Evolutionary conservation across 2,797 vertebrate genomes (phyloP), one percentile per base, ranked within the genome.

Genomic region (Oophaga sylvatica): DNA sequence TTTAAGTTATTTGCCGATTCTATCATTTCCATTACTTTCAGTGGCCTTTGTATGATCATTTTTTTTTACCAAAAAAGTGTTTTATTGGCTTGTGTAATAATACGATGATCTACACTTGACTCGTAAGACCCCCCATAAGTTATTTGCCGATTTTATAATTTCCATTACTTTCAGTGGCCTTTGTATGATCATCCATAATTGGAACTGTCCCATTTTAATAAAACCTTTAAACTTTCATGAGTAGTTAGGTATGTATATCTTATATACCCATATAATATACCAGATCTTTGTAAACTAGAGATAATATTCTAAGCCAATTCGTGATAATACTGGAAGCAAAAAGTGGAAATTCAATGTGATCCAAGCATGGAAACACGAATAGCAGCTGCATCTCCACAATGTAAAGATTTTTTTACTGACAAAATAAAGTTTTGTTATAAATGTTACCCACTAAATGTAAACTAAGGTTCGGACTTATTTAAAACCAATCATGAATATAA

Each of bases 401-500:
- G 2, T 20, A 29, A 11, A 11, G 57, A 12, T 57, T 35, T 57
- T 35, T 35, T 35, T 19, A 10, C 29, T 3, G 11, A 35, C n/a
- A 35, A 35, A 31, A 80, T 62, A 60, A 80, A 19, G 9, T 60
- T 60, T 35, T 35, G 22, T 19, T 4, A 11, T 26, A 80, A 60
- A 20, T 35, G 15, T 60, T 79, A 26, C 8, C 20, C 26, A 16
- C 56, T 10, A 31, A 59, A 79, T 79, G 57, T n/a, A 79, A 26
- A 35, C 12, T 35, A 35, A 26, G 60, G 11, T 0, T 3, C 57
- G 11, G 26, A 59, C 56, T 12, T 35, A 8, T 35, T 13, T 62
- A 80, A 80, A 80, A 57, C 57, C 26, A 17, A 60, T 19, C 20
- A 48, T 20, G 62, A 84, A 53, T 60, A 84, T 29, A 63, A 62